A percentile compares a stretch with the other conserved stretches of the same genome.
These are phyloP conservation scores for Horisme vitalbata DNA, from an alignment of 2,888 invertebrate genomes.

Conservation along the genomic window DNA sequence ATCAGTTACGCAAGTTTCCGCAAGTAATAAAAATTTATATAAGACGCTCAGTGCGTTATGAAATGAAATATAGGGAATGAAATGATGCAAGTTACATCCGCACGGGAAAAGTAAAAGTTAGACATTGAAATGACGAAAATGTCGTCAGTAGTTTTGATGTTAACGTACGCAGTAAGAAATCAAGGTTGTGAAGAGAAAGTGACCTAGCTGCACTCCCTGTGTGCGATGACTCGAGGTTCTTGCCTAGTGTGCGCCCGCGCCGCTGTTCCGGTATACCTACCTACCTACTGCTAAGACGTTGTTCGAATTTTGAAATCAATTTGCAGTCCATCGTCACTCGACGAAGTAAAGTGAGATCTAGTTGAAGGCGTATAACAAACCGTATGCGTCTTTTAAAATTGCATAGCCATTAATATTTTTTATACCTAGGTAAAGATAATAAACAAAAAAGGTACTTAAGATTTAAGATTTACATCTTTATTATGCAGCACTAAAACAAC, in stretches of 20 bases:
- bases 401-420: no score
- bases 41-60: slow-evolving; percentile 42
- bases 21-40: slow-evolving; percentile 39
- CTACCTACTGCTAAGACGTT: slow-evolving; percentile 9
- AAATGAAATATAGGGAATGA: slow-evolving; percentile 47
- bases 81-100: slow-evolving; percentile 41
- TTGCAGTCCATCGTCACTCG: slow-evolving; percentile 6
- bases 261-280: slow-evolving; percentile 30
- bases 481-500: no score
- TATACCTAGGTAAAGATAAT: no score
- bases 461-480: no score
- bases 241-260: slow-evolving; percentile 37
- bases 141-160: slow-evolving; percentile 60
- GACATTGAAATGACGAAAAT: slow-evolving; percentile 61
- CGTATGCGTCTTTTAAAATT: no score
- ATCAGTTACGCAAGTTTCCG: slow-evolving; percentile 34
- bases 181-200: slow-evolving; percentile 79
- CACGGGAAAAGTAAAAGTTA: slow-evolving; percentile 74
- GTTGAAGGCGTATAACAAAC: no score
- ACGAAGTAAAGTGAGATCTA: slow-evolving; percentile 6
- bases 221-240: slow-evolving; percentile 45
- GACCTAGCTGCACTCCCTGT: slow-evolving; percentile 60
- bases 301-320: slow-evolving; percentile 26
- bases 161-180: slow-evolving; percentile 72
- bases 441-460: no score